These are phyloP conservation scores for Kryptolebias marmoratus DNA, from an alignment of 2,113 vertebrate species.

Conservation along the genomic window DNA sequence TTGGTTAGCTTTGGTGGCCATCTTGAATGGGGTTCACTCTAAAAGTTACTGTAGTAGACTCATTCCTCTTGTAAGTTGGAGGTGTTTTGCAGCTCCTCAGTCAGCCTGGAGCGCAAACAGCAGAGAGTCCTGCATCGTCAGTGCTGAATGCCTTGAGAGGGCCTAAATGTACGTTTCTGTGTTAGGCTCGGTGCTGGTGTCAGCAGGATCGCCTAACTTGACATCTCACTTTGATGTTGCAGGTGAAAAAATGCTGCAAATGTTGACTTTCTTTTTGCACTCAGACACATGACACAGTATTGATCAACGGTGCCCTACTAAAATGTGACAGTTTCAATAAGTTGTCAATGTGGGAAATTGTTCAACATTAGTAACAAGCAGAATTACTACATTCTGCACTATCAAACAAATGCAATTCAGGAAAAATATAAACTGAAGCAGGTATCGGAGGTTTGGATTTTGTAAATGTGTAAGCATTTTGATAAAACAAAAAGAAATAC, in stretches of 20 bases:
- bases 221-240: conserved; percentile 7
- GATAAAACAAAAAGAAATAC: no score
- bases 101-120: conserved; percentile 25
- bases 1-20: no score
- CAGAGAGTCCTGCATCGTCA: background rate
- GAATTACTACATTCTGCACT: background rate
- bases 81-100: background rate
- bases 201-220: conserved; percentile 17
- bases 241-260: background rate
- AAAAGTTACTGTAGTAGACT: background rate
- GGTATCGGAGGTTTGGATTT: no score
- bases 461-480: no score
- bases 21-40: no score
- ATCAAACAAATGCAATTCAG: no score
- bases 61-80: conserved; percentile 13
- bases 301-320: background rate
- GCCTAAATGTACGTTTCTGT: conserved; percentile 3
- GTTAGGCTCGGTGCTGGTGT: conserved; percentile 17
- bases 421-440: no score
- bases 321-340: background rate
- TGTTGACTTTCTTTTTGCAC: background rate
- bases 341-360: background rate
- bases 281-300: background rate
- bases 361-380: background rate
- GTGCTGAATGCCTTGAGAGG: background rate